These are phyloP conservation scores for Thalassaphorura encarpata DNA, from an alignment of 1,140 invertebrate genomes.

Conservation along the genomic window DNA sequence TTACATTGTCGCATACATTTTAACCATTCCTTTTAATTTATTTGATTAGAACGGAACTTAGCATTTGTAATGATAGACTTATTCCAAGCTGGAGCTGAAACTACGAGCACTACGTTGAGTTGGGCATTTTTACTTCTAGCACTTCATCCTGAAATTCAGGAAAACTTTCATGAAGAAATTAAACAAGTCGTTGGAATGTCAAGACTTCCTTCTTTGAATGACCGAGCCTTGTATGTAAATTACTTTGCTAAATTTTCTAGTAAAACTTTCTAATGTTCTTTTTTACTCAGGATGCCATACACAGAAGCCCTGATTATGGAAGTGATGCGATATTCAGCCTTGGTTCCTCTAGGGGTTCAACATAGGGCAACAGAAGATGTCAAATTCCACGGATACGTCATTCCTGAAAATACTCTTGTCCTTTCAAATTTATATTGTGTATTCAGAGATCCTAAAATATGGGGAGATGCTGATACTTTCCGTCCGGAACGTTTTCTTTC, in stretches of 20 bases:
- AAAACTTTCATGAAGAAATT: not conserved
- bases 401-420: conserved; percentile 37
- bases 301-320: conserved; percentile 34
- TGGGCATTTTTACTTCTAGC: conserved; percentile 2
- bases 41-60: no score
- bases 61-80: no score
- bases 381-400: conserved; percentile 33
- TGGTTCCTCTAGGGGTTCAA: conserved; percentile 5
- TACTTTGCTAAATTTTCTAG: no score
- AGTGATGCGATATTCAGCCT: not conserved
- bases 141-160: not conserved
- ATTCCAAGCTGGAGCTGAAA: no score
- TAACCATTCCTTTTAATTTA: no score
- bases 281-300: conserved; percentile 58
- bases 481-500: conserved; percentile 41
- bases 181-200: not conserved
- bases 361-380: conserved; percentile 19
- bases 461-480: conserved; percentile 40
- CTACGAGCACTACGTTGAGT: not conserved
- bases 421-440: conserved; percentile 39
- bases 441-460: conserved; percentile 38
- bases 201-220: not conserved
- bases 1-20: no score
- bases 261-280: no score
- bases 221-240: no score